phyloP scores from a whole-genome alignment of 2,888 invertebrate genomes.

The Lepidochrysops patricia region DNA sequence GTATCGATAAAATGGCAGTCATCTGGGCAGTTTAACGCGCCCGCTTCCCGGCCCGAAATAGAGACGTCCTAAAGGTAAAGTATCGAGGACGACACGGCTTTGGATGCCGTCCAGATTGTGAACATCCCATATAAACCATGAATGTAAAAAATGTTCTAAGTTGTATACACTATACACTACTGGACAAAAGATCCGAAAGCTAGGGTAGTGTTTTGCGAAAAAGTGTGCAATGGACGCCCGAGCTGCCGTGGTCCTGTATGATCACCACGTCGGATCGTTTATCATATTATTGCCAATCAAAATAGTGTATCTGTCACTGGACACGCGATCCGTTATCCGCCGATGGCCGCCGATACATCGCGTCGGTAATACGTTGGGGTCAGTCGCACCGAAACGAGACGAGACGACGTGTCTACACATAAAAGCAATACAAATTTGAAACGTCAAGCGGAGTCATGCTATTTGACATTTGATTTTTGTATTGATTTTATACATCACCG shows the following conservation, averaged over 20 bases:
- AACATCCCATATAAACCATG: constrained; percentile 48
- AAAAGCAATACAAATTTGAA: too few species aligned
- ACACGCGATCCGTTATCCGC: constrained; percentile 56
- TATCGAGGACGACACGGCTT: constrained; percentile 53
- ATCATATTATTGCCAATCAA: constrained; percentile 74
- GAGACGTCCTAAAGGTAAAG: constrained; percentile 54
- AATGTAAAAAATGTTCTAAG: constrained; percentile 22
- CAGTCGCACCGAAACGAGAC: too few species aligned
- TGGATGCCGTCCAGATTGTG: constrained; percentile 68
- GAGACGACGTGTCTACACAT: too few species aligned
- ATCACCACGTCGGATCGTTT: constrained; percentile 64
- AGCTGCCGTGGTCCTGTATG: constrained; percentile 55
- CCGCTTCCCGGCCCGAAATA: constrained; percentile 58
- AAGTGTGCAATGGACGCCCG: constrained; percentile 59
- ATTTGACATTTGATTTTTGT: too few species aligned
- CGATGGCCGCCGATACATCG: constrained; percentile 38
- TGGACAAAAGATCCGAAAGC: constrained; percentile 26
- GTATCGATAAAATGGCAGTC: constrained; percentile 31
- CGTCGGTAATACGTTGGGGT: too few species aligned
- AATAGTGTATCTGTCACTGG: constrained; percentile 71
- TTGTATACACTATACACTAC: constrained; percentile 43
- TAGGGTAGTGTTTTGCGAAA: constrained; percentile 33
- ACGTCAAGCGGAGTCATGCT: too few species aligned
- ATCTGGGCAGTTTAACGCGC: constrained; percentile 41
- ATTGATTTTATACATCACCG: too few species aligned